Evolutionary conservation across 2,888 invertebrate species (phyloP).

Genomic region (Amblyteles armatorius): DNA sequence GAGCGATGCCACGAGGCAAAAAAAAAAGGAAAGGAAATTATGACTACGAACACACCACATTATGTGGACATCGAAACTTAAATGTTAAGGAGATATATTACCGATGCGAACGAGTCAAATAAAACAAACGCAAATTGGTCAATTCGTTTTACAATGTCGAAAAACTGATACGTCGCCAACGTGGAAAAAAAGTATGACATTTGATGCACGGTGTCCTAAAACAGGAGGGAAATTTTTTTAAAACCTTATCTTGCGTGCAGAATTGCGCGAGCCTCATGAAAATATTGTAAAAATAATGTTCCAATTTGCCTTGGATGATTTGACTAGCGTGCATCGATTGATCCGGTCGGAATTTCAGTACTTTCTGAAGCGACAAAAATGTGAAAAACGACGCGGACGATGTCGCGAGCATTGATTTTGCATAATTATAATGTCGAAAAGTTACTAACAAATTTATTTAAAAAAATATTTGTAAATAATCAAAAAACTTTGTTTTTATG

Average conservation of each 20-base stretch:
- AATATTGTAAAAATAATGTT: background rate
- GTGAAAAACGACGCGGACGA: too few relatives aligned
- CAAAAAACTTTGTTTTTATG: too few relatives aligned
- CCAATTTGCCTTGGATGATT: background rate
- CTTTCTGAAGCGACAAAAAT: too few relatives aligned
- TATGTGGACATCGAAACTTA: constrained; percentile 1
- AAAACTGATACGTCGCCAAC: background rate
- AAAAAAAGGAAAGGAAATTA: constrained; percentile 16
- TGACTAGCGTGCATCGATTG: background rate
- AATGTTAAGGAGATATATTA: background rate
- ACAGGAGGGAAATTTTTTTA: background rate
- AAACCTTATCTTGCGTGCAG: background rate
- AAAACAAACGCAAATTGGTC: background rate
- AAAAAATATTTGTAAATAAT: too few relatives aligned
- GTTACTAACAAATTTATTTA: too few relatives aligned
- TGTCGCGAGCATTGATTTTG: too few relatives aligned
- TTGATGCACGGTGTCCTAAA: too few relatives aligned
- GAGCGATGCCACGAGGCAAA: constrained; percentile 27
- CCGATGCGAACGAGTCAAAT: background rate
- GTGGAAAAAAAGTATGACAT: background rate
- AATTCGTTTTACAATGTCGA: background rate
- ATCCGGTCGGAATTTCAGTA: too few relatives aligned
- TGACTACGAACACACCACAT: constrained; percentile 15
- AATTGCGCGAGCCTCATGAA: background rate
- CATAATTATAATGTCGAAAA: too few relatives aligned